Conservation (phyloP, 1,140 invertebrate species). For the Helicorthomorpha holstii region DNA sequence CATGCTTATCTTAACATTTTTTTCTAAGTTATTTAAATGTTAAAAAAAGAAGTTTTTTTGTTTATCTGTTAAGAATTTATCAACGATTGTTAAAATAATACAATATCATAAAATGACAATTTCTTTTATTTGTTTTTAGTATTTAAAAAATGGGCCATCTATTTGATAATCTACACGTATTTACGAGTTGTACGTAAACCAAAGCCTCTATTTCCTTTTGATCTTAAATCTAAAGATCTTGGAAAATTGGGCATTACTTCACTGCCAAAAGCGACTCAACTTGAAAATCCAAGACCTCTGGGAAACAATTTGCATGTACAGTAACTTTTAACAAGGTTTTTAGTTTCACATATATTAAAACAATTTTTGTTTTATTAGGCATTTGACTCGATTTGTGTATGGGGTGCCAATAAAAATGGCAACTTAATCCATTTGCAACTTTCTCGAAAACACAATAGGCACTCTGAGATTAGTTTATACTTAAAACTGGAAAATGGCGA, state of each 20-base stretch:
- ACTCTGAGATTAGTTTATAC: slow-evolving; percentile 1
- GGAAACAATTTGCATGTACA: neutral
- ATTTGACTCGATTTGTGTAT: neutral
- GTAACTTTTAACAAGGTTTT: neutral
- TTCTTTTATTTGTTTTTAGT: too few relatives aligned
- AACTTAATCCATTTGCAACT: neutral
- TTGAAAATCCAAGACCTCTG: neutral
- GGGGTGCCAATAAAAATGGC: neutral
- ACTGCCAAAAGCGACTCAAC: neutral
- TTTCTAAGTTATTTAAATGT: too few relatives aligned
- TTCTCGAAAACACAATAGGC: neutral
- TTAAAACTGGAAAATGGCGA: neutral
- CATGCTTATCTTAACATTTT: too few relatives aligned
- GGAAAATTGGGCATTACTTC: neutral
- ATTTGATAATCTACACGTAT: too few relatives aligned
- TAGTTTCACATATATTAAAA: neutral
- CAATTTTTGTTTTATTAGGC: neutral
- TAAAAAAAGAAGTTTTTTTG: too few relatives aligned
- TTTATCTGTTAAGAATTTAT: too few relatives aligned
- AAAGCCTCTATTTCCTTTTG: neutral
- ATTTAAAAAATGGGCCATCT: too few relatives aligned
- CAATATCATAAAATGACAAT: too few relatives aligned
- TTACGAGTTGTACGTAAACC: too few relatives aligned
- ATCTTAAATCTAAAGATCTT: neutral
- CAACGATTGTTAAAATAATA: too few relatives aligned